These are phyloP conservation scores for Aphidoletes aphidimyza DNA, from an alignment of 2,888 invertebrate species.

Conservation along the genomic window DNA sequence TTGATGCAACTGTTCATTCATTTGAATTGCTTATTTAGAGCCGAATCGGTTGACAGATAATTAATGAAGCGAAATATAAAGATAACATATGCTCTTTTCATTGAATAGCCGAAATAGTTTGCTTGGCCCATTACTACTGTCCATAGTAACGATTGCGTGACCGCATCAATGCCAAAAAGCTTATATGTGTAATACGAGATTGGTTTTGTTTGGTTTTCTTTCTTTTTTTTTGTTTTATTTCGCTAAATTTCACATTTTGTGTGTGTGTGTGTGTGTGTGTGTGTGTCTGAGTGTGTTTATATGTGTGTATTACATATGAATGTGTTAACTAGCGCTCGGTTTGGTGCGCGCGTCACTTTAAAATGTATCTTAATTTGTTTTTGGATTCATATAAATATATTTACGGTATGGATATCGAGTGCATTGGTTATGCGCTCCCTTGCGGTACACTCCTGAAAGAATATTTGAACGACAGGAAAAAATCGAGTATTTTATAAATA, in stretches of 20 bases:
- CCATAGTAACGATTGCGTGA: background rate
- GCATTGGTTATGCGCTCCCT: too few relatives aligned
- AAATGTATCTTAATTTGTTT: background rate
- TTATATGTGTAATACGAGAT: background rate
- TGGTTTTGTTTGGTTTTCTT: too few relatives aligned
- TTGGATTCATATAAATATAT: background rate
- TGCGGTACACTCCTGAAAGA: background rate
- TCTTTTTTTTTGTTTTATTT: background rate
- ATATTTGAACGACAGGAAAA: background rate
- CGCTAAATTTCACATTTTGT: background rate
- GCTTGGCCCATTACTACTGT: background rate
- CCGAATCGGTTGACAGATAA: background rate
- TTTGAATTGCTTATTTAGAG: constrained; percentile 23
- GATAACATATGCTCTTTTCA: background rate
- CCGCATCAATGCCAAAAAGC: background rate
- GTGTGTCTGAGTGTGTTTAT: background rate
- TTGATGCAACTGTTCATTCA: constrained; percentile 8
- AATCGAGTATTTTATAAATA: background rate
- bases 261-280: background rate
- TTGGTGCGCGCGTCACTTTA: background rate
- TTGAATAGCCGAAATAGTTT: constrained; percentile 12
- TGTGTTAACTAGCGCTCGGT: background rate
- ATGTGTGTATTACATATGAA: constrained; percentile 24
- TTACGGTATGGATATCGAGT: too few relatives aligned
- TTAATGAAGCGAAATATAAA: constrained; percentile 24